Conservation (phyloP, 2,113 vertebrate species). For the Saguinus midas region DNA sequence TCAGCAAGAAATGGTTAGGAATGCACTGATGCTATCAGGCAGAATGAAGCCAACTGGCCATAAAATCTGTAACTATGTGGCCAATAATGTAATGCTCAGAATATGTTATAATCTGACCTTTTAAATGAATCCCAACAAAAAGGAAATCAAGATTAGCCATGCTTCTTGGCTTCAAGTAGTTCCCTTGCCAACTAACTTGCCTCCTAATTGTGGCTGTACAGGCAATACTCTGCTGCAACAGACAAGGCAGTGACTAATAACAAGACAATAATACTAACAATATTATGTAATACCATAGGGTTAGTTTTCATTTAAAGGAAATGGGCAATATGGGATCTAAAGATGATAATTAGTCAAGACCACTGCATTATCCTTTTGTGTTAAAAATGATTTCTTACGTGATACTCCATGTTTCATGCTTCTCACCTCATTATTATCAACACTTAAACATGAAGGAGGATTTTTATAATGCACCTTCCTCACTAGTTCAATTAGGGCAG, state of each 20-base stretch:
- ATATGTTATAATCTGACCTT: not conserved
- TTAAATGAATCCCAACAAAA: slow-evolving; percentile 9
- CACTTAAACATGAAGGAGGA: not conserved
- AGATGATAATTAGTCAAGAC: slow-evolving; percentile 44
- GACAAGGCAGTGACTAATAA: not conserved
- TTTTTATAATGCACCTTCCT: not conserved
- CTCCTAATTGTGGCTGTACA: not conserved
- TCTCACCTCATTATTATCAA: not conserved
- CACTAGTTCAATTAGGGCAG: not conserved
- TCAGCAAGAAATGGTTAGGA: not conserved
- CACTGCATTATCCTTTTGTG: not conserved
- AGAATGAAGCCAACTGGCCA: not conserved
- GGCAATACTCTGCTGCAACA: not conserved
- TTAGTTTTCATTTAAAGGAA: slow-evolving; percentile 65
- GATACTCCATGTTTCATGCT: not conserved
- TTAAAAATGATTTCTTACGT: not conserved
- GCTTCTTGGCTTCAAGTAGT: slow-evolving; percentile 35
- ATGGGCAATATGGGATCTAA: slow-evolving; percentile 15
- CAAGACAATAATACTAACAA: not conserved
- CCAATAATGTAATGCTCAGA: not conserved
- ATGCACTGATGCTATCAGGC: not conserved
- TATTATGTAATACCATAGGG: slow-evolving; percentile 5
- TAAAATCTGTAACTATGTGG: not conserved
- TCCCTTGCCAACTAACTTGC: slow-evolving; percentile 33
- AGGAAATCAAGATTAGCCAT: not conserved